Evolutionary conservation across 2,888 invertebrate species (phyloP).

Genomic region (Synergus umbraculus): DNA sequence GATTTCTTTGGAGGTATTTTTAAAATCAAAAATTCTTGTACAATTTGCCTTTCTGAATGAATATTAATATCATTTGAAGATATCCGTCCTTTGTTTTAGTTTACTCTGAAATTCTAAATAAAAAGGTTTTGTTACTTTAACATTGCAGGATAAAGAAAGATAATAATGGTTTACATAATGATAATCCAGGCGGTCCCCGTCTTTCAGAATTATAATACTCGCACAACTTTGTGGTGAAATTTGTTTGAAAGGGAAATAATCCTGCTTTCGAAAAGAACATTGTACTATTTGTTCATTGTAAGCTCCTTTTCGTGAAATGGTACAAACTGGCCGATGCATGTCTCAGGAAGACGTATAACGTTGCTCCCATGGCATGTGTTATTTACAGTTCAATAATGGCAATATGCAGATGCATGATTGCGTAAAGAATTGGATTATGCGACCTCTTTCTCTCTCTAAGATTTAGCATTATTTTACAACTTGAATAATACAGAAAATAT

Average conservation of each 20-base stretch:
- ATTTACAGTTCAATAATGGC: constrained; percentile 2
- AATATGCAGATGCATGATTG: constrained; percentile 26
- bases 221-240: constrained; percentile 1
- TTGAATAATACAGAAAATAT: background rate
- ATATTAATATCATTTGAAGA: background rate
- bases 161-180: background rate
- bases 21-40: too few species aligned
- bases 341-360: background rate
- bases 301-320: constrained; percentile 28
- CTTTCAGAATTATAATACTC: background rate
- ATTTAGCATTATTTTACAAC: background rate
- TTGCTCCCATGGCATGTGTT: constrained; percentile 10
- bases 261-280: constrained; percentile 28
- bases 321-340: constrained; percentile 5
- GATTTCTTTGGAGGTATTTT: background rate
- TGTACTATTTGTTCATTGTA: constrained; percentile 19
- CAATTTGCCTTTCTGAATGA: background rate
- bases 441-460: background rate
- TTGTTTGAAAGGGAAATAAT: constrained; percentile 30
- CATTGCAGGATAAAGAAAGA: background rate
- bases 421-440: background rate
- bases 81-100: background rate
- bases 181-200: background rate
- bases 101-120: background rate
- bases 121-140: background rate